Conservation (phyloP, 2,113 vertebrate species). For the Macrotis lagotis region DNA sequence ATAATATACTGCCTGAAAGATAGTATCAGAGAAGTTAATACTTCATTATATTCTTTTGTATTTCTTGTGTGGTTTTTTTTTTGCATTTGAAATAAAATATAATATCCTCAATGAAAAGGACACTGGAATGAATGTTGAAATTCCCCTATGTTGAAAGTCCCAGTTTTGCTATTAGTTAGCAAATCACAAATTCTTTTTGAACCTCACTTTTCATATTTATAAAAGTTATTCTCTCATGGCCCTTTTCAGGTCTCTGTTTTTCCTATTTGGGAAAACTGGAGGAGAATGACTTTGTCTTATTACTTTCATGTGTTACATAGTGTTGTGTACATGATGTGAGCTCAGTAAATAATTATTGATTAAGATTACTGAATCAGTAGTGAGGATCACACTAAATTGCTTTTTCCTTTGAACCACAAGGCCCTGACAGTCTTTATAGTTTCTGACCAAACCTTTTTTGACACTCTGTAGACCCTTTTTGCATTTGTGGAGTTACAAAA, state of each 20-base stretch:
- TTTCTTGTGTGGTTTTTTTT: neutral
- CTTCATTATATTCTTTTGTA: conserved; percentile 1
- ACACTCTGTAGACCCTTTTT: neutral
- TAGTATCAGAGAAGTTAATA: neutral
- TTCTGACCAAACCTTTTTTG: neutral
- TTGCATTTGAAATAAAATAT: neutral
- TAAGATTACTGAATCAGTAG: neutral
- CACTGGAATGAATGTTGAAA: neutral
- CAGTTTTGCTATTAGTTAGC: neutral
- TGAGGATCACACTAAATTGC: neutral
- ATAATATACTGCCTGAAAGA: neutral
- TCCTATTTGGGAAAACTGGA: neutral
- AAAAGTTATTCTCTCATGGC: neutral
- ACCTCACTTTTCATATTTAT: neutral
- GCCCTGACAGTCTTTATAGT: neutral
- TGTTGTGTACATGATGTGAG: neutral
- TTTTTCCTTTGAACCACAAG: neutral
- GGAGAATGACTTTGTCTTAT: neutral
- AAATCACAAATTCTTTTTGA: neutral
- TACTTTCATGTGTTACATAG: neutral
- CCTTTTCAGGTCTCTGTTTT: neutral
- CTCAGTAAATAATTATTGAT: neutral
- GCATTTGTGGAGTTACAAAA: neutral
- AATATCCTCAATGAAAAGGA: conserved; percentile 6
- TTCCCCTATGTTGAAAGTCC: neutral